These are phyloP conservation scores for Zapus hudsonius DNA, from an alignment of 2,113 vertebrate species.

Conservation along the genomic window DNA sequence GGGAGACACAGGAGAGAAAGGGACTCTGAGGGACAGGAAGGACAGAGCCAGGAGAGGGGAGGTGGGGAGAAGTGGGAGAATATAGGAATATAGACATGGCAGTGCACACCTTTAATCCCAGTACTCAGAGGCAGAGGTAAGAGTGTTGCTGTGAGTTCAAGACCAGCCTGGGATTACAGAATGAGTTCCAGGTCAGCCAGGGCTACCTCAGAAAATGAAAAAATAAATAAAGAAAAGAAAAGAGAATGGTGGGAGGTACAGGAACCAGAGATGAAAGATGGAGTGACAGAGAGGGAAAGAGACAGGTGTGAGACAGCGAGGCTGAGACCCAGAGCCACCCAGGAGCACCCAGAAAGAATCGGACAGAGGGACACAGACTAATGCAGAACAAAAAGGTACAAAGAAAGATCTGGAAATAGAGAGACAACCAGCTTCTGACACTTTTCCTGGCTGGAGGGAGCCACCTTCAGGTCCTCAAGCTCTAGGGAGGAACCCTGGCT, in stretches of 20 bases:
- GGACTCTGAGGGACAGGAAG: neutral
- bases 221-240: too few relatives aligned
- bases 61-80: accelerated
- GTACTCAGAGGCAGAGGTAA: neutral
- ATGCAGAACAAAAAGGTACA: neutral
- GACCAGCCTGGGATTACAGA: too few relatives aligned
- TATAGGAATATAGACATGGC: neutral
- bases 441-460: neutral
- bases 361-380: neutral
- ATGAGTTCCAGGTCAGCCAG: too few relatives aligned
- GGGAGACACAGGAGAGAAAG: neutral
- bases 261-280: too few relatives aligned
- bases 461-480: neutral
- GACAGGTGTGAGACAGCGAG: too few relatives aligned
- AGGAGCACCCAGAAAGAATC: neutral
- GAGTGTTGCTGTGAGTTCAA: too few relatives aligned
- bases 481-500: neutral
- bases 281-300: neutral
- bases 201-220: too few relatives aligned
- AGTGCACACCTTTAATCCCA: too few relatives aligned
- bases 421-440: neutral
- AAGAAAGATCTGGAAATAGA: neutral
- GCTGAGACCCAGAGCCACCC: neutral
- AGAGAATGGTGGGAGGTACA: too few relatives aligned
- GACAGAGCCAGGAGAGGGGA: neutral